A percentile compares a stretch with the other conserved stretches of the same genome.
These are phyloP conservation scores for Tachysurus vachellii DNA, from an alignment of 2,113 vertebrate species.

Conservation along the genomic window DNA sequence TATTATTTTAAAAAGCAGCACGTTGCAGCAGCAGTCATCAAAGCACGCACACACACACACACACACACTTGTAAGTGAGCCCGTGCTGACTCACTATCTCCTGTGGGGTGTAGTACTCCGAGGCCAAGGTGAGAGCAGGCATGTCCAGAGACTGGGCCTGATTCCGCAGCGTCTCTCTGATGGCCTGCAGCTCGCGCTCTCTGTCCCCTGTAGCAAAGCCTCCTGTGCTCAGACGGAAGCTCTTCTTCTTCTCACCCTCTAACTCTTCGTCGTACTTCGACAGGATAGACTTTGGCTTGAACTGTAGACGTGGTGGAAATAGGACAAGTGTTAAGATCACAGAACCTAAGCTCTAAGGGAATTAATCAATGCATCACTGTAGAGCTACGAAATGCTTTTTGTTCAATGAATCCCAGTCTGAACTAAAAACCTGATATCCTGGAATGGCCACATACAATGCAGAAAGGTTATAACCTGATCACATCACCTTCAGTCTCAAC, in stretches of 20 bases:
- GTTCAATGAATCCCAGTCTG: background rate
- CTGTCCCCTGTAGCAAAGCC: constrained; percentile 78
- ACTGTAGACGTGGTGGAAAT: constrained; percentile 55
- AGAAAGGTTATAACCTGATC: background rate
- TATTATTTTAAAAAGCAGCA: background rate
- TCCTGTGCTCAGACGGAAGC: constrained; percentile 77
- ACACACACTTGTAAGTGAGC: too few relatives aligned
- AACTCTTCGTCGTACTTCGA: constrained; percentile 91
- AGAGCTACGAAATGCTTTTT: background rate
- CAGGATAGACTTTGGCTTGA: constrained; percentile 76
- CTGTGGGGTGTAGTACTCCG: constrained; percentile 83
- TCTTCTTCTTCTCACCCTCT: constrained; percentile 84
- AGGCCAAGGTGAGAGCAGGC: constrained; percentile 73
- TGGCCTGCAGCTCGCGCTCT: constrained; percentile 81
- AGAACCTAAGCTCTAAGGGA: background rate
- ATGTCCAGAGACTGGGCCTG: constrained; percentile 82
- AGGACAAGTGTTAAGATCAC: background rate
- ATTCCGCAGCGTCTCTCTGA: constrained; percentile 75
- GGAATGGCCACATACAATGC: background rate
- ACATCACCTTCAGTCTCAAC: too few relatives aligned
- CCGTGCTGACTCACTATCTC: constrained; percentile 85
- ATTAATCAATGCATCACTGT: background rate
- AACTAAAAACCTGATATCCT: background rate
- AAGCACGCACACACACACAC: background rate
- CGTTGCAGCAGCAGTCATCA: background rate